Evolutionary conservation across 2,797 vertebrate genomes (phyloP), one percentile per base, ranked within the genome.

Genomic region (Phrynocephalus guinanensis): DNA sequence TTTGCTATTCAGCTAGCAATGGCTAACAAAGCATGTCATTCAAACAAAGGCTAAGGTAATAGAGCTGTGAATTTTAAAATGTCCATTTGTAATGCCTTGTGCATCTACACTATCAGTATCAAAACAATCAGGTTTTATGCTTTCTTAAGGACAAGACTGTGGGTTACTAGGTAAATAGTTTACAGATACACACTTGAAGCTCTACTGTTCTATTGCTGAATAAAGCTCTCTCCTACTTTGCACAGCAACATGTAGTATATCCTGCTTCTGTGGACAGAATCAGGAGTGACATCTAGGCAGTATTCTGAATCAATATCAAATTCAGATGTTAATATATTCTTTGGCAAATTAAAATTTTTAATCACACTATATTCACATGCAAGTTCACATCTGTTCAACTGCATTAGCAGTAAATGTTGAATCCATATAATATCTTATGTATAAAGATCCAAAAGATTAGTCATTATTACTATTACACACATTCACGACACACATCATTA

Each of bases 371-470:
- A 44, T 66, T 38, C 5, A 81, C 22, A 26, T 67, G 11, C n/a
- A 66, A 11, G 30, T 7, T 66, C 60, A 84, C 26, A n/a, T 3
- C 5, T 63, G 16, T 44, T 66, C 18, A 20, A 66, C 2, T 77
- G 56, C 30, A 79, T 63, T 63, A 13, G 4, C 60, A 63, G 60
- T 18, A 63, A 63, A 33, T 56, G 60, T 63, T 79, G 22, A 76
- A 66, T 30, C 33, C 72, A 76, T 79, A 56, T 60, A 66, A 20
- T 20, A 48, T 66, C 24, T 44, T 28, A 63, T 77, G 52, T 48
- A 63, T 77, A 67, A 66, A 83, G 77, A 92, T 70, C 70, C 73
- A 91, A 0, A 33, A 83, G 83, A 63, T 83, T 91, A 87, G 82
- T 76, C 79, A 75, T 52, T 84, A 2, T 10, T 1, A 0, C 30